A percentile compares a stretch with the other conserved stretches of the same genome.
Conservation (phyloP, 2,113 vertebrate genomes). For the Hemiprocne comata region DNA sequence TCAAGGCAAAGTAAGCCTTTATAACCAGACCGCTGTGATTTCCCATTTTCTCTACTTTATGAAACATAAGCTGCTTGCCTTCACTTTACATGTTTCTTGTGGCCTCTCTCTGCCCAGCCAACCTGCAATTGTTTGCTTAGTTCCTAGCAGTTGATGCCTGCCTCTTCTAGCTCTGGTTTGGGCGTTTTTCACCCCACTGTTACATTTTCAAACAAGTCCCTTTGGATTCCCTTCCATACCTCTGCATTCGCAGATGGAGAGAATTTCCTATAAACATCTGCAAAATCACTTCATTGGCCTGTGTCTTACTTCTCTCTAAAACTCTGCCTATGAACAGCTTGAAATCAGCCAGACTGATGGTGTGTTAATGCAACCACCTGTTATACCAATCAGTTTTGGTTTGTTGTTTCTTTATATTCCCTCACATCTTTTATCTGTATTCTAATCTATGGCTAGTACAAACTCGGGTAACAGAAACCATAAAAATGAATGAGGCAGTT, state of each 20-base stretch:
- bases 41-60: background rate
- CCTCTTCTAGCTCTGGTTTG: background rate
- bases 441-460: background rate
- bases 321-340: background rate
- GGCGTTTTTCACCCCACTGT: background rate
- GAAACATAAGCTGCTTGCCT: background rate
- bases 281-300: background rate
- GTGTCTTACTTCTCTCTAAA: background rate
- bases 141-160: background rate
- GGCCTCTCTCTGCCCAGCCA: background rate
- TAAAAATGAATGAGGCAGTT: slow-evolving; percentile 8
- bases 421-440: background rate
- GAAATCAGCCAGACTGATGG: slow-evolving; percentile 1
- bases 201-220: background rate
- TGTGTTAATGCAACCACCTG: slow-evolving; percentile 55
- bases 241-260: background rate
- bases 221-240: background rate
- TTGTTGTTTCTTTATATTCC: background rate
- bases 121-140: background rate
- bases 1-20: background rate
- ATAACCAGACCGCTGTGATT: background rate
- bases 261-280: background rate
- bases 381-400: background rate
- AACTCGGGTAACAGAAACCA: background rate
- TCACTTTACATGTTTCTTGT: background rate